Evolutionary conservation across 2,888 invertebrate genomes (phyloP).

Genomic region (Halictus quadricinctus): DNA sequence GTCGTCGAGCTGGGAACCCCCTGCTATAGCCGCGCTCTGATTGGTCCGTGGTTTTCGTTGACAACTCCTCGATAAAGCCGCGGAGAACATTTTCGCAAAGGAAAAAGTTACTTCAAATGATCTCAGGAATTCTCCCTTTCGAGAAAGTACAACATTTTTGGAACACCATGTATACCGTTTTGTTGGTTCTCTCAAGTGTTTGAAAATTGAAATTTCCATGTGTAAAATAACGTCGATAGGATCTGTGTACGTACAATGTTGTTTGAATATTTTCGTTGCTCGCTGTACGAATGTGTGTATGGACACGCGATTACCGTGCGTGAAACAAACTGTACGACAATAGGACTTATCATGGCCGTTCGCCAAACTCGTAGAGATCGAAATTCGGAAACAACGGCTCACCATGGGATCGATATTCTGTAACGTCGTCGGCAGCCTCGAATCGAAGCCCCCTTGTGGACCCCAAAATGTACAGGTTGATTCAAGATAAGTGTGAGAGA

Average conservation of each 20-base stretch:
- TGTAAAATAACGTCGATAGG: not conserved
- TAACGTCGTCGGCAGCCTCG: conserved; percentile 26
- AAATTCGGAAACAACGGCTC: conserved; percentile 23
- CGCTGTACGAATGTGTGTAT: conserved; percentile 26
- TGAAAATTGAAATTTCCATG: not conserved
- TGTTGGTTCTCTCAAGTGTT: not conserved
- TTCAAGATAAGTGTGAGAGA: not conserved
- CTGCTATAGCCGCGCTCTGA: no score
- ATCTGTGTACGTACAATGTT: not conserved
- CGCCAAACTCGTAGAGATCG: conserved; percentile 46
- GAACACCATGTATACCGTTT: not conserved
- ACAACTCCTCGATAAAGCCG: no score
- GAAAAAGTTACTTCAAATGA: no score
- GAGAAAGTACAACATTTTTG: no score
- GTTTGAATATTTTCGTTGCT: not conserved
- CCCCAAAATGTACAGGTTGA: not conserved
- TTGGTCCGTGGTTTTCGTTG: no score
- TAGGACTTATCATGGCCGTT: conserved; percentile 58
- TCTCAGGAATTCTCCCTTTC: no score
- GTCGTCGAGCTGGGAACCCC: no score
- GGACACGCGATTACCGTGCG: conserved; percentile 18
- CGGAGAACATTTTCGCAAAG: no score
- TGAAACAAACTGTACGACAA: conserved; percentile 73
- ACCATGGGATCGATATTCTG: conserved; percentile 16
- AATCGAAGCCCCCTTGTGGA: not conserved